A percentile compares a stretch with the other conserved stretches of the same genome.
Evolutionary conservation across 1,140 invertebrate genomes (phyloP).

Genomic region (Dendrolimus kikuchii): DNA sequence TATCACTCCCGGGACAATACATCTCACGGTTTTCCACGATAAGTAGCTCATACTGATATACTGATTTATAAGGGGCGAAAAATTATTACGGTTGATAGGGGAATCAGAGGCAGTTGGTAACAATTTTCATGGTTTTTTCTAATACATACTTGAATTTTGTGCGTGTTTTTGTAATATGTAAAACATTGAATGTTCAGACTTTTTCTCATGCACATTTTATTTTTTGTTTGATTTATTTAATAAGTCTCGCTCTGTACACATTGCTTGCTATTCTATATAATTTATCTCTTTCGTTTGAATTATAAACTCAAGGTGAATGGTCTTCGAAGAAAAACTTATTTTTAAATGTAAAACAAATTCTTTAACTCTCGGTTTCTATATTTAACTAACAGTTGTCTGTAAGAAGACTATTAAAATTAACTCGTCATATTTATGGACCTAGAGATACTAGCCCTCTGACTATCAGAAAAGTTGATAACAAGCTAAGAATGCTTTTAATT

Average conservation of each 20-base stretch:
- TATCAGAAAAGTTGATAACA: too few species aligned
- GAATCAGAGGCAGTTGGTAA: slow-evolving; percentile 10
- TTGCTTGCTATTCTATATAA: too few species aligned
- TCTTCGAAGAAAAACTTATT: too few species aligned
- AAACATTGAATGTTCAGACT: neutral
- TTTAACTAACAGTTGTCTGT: too few species aligned
- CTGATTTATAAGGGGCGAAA: slow-evolving; percentile 36
- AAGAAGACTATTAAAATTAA: too few species aligned
- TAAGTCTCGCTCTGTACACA: neutral
- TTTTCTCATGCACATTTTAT: neutral
- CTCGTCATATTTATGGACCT: too few species aligned
- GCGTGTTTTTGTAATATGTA: neutral
- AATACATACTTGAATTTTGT: slow-evolving; percentile 8
- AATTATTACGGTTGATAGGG: slow-evolving; percentile 14
- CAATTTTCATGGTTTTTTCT: slow-evolving; percentile 6
- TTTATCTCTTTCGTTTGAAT: too few species aligned
- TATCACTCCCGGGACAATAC: slow-evolving; percentile 36
- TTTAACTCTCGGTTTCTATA: too few species aligned
- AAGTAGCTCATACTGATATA: slow-evolving; percentile 37
- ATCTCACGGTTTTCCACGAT: slow-evolving; percentile 33
- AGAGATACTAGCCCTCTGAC: too few species aligned
- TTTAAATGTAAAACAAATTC: too few species aligned
- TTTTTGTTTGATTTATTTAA: slow-evolving; percentile 1
- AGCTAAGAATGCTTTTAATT: too few species aligned
- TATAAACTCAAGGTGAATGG: too few species aligned